A percentile compares a stretch with the other conserved stretches of the same genome.
Evolutionary conservation across 2,113 vertebrate genomes (phyloP).

Genomic region (Gallinago undulata): DNA sequence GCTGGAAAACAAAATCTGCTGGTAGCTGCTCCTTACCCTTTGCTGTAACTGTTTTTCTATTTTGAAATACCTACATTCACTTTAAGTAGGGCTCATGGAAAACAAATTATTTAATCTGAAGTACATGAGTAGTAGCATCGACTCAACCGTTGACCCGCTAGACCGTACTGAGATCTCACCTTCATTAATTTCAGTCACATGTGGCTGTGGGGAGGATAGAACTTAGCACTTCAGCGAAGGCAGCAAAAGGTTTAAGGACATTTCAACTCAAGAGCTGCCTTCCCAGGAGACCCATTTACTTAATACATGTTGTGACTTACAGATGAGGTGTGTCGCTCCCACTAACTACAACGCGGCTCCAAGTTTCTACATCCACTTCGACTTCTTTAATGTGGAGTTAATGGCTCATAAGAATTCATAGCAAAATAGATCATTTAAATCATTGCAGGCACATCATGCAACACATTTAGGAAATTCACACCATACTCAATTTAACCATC

Average conservation of each 20-base stretch:
- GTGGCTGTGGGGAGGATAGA: neutral
- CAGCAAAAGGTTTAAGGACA: neutral
- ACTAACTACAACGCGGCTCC: neutral
- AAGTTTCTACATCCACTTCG: neutral
- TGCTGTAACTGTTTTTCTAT: neutral
- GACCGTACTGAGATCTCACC: neutral
- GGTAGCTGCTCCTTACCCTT: neutral
- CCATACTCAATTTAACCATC: neutral
- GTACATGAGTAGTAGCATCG: rapidly evolving
- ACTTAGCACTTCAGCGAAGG: neutral
- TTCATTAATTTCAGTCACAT: neutral
- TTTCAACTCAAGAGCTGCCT: neutral
- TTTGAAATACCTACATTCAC: neutral
- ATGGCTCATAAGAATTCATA: neutral
- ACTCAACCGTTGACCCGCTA: neutral
- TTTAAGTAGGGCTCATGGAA: neutral
- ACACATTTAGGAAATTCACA: neutral
- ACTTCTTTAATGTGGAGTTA: neutral
- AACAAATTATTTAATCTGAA: neutral
- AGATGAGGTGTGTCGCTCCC: neutral
- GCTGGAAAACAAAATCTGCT: neutral
- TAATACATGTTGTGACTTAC: neutral
- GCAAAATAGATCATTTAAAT: neutral
- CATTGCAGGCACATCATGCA: neutral
- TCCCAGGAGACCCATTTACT: neutral